A percentile compares a stretch with the other conserved stretches of the same genome.
Conservation (phyloP, 2,113 vertebrate species). For the Odobenus rosmarus region DNA sequence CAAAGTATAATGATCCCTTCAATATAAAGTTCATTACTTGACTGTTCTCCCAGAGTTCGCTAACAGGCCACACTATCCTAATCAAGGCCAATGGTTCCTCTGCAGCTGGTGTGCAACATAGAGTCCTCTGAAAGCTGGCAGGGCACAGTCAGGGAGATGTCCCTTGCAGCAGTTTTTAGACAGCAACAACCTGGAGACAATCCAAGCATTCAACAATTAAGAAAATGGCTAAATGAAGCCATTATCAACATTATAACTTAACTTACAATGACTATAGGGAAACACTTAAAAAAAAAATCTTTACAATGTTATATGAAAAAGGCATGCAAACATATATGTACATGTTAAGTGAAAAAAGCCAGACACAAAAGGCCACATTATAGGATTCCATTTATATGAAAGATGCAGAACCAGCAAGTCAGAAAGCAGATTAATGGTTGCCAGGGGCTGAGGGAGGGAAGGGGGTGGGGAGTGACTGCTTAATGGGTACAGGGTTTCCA, state of each 20-base stretch:
- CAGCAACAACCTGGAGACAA: conserved; percentile 9
- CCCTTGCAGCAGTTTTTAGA: background rate
- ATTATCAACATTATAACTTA: background rate
- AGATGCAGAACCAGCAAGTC: background rate
- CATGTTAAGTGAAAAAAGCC: conserved; percentile 9
- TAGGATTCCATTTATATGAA: conserved; percentile 24
- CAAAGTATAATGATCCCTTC: conserved; percentile 76
- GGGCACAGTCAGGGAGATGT: background rate
- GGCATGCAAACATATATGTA: background rate
- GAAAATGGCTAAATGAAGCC: conserved; percentile 7
- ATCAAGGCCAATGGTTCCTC: background rate
- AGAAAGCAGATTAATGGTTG: conserved; percentile 5
- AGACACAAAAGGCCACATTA: background rate
- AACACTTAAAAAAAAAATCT: background rate
- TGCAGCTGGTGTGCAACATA: background rate
- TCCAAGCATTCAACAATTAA: conserved; percentile 30
- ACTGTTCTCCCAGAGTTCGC: background rate
- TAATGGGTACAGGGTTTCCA: background rate
- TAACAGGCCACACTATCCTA: background rate
- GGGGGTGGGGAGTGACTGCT: background rate
- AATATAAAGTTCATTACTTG: conserved; percentile 22
- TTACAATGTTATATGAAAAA: conserved; percentile 24
- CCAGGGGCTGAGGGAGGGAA: background rate
- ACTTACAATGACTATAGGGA: conserved; percentile 34
- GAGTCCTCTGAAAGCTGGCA: background rate